Evolutionary conservation across 2,797 vertebrate genomes (phyloP), one percentile per base, ranked within the genome.

Genomic region (Lutjanus campechanus): DNA sequence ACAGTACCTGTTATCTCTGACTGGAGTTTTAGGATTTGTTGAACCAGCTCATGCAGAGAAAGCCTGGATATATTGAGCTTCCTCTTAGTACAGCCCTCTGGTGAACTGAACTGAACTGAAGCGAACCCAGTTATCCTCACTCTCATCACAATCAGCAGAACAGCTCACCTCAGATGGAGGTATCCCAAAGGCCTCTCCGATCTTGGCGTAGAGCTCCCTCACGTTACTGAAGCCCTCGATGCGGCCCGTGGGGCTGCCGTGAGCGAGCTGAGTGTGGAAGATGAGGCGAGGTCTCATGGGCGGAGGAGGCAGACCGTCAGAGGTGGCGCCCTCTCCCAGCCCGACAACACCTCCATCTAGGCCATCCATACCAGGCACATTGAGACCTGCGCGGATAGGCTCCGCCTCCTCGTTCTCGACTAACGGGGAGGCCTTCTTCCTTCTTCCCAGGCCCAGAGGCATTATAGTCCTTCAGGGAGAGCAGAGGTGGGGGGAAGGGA

Each of bases 141-240:
- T 15, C 0, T 1, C 40, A 64, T 17, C 56, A 29, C 20, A 41
- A 40, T 17, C 47, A 53, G 16, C 13, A 50, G 3, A 49, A 5
- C 0, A 1, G 40, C 84, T 84, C 77, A 97, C 97, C 95, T 98
- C 97, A 0, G 92, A 92, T 0, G 96, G 89, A 0, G 96, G 93
- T 72, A 98, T 97, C 65, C 93, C 96, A 80, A 98, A 98, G 49
- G 97, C 97, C 83, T 98, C 96, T 0, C 97, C 97, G 3, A 98
- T 98, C 88, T 97, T 97, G 76, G 92, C 91, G 1, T 98, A 98
- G 11, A 98, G 95, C 92, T 98, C 98, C 20, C 97, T 95, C 76
- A 98, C 97, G 1, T 98, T 98, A 78, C 96, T 96, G 92, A 98
- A 98, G 54, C 97, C 97, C 85, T 98, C 97, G 0, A 99, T 98